Percentiles rank a stretch among this genome's conserved stretches.
phyloP scores from a whole-genome alignment of 2,888 invertebrate species.

The Drosophila ezoana region DNA sequence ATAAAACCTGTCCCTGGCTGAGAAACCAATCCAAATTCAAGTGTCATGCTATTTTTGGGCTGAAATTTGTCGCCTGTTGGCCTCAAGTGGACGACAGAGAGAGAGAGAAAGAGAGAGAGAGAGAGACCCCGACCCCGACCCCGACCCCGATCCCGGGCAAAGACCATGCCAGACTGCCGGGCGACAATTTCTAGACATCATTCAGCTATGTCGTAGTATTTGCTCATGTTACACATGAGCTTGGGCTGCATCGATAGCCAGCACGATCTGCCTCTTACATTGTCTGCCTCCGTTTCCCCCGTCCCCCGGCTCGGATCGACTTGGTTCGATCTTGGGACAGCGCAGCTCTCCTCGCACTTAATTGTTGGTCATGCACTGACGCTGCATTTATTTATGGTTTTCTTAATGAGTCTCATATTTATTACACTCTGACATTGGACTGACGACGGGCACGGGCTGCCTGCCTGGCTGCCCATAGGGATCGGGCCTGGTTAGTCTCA shows the following conservation, averaged over 20 bases:
- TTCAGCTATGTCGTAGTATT: slow-evolving; percentile 54
- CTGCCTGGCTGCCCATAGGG: slow-evolving; percentile 3
- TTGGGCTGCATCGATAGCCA: slow-evolving; percentile 39
- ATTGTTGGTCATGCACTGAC: slow-evolving; percentile 77
- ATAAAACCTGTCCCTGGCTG: slow-evolving; percentile 67
- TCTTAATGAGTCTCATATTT: slow-evolving; percentile 81
- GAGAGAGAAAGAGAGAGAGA: slow-evolving; percentile 1
- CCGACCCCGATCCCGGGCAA: slow-evolving; percentile 1
- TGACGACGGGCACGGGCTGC: slow-evolving; percentile 55
- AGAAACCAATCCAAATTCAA: slow-evolving; percentile 62
- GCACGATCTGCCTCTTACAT: slow-evolving; percentile 41
- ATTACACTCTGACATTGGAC: slow-evolving; percentile 60
- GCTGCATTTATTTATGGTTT: slow-evolving; percentile 81
- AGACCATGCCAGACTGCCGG: slow-evolving; percentile 64
- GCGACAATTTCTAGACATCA: slow-evolving; percentile 68
- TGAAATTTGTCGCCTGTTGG: slow-evolving; percentile 68
- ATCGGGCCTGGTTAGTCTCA: slow-evolving; percentile 9
- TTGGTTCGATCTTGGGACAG: slow-evolving; percentile 44
- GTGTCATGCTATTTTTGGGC: slow-evolving; percentile 74
- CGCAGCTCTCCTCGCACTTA: slow-evolving; percentile 59
- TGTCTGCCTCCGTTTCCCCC: slow-evolving; percentile 27
- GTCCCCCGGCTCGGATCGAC: not conserved
- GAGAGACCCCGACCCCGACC: not conserved
- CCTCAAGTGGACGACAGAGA: slow-evolving; percentile 58
- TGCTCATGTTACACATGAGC: slow-evolving; percentile 72